Base-by-base conservation (phyloP, 2,113 vertebrate species). In the Daphoenositta chrysoptera region DNA sequence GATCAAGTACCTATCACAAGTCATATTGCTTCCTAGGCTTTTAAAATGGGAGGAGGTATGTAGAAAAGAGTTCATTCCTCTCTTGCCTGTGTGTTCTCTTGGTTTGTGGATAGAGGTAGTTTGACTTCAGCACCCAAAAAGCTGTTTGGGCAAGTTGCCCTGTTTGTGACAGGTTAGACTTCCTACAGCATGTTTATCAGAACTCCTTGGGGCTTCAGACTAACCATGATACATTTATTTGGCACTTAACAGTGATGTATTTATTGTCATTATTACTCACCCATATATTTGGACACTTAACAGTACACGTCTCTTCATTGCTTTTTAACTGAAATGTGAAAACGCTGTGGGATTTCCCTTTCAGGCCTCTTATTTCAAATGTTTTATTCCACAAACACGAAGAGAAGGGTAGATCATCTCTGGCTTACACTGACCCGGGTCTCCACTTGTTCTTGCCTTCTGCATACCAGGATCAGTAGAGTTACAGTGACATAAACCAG, bases 401-500 rank as follows among this genome's bases (percentile, higher is more conserved):
- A 45, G n/a, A 84, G 56, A 66, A 84, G 44, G n/a, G 54, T 87
- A 31, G 60, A 64, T 95, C 58, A 54, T 80, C 69, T 92, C 42
- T 90, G 90, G 73, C 23, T 95, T 91, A 28, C 0, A 0, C 30
- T 83, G 88, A 76, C 75, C 72, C 2, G 2, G 47, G 40, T 91
- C 82, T 94, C 66, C 31, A n/a, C 45, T 91, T 33, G 33, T 50
- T 69, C 60, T 92, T 87, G 50, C 33, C 47, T 66, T 60, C 64
- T 78, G 19, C 42, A 65, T 66, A 86, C 53, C 57, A 87, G 9
- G 79, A 60, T 75, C 85, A 84, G 45, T 84, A 61, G 78, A 91
- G 71, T 64, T 91, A 65, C 45, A 87, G 17, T 89, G 84, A 94
- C 50, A 94, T 83, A 93, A 96, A 91, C 71, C 87, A 91, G 87